phyloP scores from a whole-genome alignment of 2,888 invertebrate genomes.

The Ferdinandea cuprea region DNA sequence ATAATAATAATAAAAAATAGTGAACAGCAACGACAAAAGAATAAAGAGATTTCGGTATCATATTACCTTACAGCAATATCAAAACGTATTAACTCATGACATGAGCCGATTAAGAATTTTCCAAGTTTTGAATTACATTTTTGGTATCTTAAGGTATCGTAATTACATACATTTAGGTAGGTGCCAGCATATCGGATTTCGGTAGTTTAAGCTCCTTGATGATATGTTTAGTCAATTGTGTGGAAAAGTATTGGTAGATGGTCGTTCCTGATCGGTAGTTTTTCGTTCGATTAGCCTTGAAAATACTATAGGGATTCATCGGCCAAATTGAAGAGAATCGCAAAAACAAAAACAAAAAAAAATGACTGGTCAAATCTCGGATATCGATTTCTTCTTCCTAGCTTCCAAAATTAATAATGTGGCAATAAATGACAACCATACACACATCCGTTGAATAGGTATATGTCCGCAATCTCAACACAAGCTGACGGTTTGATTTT shows the following conservation, averaged over 20 bases:
- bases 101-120: slow-evolving; percentile 82
- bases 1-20: slow-evolving; percentile 15
- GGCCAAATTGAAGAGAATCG: slow-evolving; percentile 16
- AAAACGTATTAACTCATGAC: slow-evolving; percentile 79
- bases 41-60: slow-evolving; percentile 65
- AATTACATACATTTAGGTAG: slow-evolving; percentile 82
- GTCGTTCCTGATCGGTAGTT: slow-evolving; percentile 59
- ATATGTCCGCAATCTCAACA: slow-evolving; percentile 42
- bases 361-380: slow-evolving; percentile 7
- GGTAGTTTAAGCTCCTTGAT: slow-evolving; percentile 77
- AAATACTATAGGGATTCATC: slow-evolving; percentile 2
- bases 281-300: slow-evolving; percentile 68
- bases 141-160: slow-evolving; percentile 74
- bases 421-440: slow-evolving; percentile 48
- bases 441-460: slow-evolving; percentile 61
- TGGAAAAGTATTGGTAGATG: slow-evolving; percentile 78
- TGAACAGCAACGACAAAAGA: slow-evolving; percentile 26
- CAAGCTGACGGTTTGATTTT: slow-evolving; percentile 52
- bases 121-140: slow-evolving; percentile 80
- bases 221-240: slow-evolving; percentile 81
- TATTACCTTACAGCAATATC: slow-evolving; percentile 69
- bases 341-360: slow-evolving; percentile 5
- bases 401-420: slow-evolving; percentile 60
- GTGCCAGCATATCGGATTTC: slow-evolving; percentile 81
- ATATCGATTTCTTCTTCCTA: slow-evolving; percentile 65